A percentile compares a stretch with the other conserved stretches of the same genome.
phyloP scores from a whole-genome alignment of 2,888 invertebrate genomes.

The Geophilus truncorum region DNA sequence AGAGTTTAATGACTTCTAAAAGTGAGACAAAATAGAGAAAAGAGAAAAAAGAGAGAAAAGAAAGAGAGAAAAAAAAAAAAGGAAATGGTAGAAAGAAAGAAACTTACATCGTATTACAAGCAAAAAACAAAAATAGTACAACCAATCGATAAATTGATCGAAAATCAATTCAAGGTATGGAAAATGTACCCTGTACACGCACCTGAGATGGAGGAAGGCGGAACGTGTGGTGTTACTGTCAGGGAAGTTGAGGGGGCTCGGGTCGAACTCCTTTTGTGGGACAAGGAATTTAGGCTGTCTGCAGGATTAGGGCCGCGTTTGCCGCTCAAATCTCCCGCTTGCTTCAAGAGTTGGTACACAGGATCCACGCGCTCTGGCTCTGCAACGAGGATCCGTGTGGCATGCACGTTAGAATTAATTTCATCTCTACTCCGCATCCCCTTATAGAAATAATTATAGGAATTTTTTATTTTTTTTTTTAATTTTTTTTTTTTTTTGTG shows the following conservation, averaged over 20 bases:
- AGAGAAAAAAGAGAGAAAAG: background rate
- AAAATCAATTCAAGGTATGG: background rate
- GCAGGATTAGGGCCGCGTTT: slow-evolving; percentile 40
- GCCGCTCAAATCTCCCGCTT: slow-evolving; percentile 66
- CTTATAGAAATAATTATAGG: background rate
- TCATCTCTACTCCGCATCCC: too few species aligned
- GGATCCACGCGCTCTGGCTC: slow-evolving; percentile 59
- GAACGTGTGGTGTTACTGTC: slow-evolving; percentile 61
- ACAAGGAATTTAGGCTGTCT: slow-evolving; percentile 40
- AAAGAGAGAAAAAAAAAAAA: background rate
- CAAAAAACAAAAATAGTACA: slow-evolving; percentile 5
- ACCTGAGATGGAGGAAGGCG: slow-evolving; percentile 66
- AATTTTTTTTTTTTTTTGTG: background rate
- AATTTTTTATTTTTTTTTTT: background rate
- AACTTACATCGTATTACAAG: background rate
- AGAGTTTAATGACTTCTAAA: background rate
- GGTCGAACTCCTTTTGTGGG: slow-evolving; percentile 36
- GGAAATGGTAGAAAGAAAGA: background rate
- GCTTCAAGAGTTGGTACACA: slow-evolving; percentile 91
- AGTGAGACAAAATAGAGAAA: background rate
- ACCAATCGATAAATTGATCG: slow-evolving; percentile 1
- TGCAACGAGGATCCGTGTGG: background rate
- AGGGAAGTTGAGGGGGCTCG: slow-evolving; percentile 49
- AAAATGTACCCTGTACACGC: slow-evolving; percentile 26
- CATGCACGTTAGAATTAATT: background rate